Percentiles rank a stretch among this genome's conserved stretches.
phyloP scores from a whole-genome alignment of 2,888 invertebrate genomes.

The Polyommatus iphigenia region DNA sequence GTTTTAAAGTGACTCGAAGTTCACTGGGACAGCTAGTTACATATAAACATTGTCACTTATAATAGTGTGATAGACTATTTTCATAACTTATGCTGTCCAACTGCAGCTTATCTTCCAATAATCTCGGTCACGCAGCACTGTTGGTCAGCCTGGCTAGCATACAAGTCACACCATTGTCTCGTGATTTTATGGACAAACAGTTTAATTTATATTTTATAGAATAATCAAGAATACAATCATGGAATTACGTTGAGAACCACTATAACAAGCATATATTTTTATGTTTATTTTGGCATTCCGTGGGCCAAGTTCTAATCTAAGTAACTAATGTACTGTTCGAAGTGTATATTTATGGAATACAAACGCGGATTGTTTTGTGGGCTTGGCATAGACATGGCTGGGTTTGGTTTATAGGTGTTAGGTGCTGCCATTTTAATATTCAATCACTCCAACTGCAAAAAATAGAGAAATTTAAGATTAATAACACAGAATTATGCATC shows the following conservation, averaged over 20 bases:
- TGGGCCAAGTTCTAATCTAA: slow-evolving; percentile 20
- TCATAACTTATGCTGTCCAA: no score
- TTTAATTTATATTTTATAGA: neutral
- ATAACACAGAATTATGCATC: neutral
- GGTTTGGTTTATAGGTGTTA: slow-evolving; percentile 89
- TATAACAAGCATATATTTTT: slow-evolving; percentile 23
- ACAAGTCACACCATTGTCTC: neutral
- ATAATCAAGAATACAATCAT: neutral
- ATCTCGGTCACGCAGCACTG: neutral
- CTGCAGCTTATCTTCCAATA: no score
- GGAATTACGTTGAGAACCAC: slow-evolving; percentile 17
- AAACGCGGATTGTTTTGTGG: slow-evolving; percentile 87
- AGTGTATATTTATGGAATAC: slow-evolving; percentile 60
- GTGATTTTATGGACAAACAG: neutral
- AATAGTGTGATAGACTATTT: no score
- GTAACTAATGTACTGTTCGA: slow-evolving; percentile 31
- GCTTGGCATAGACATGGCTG: slow-evolving; percentile 87
- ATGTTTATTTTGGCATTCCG: slow-evolving; percentile 10
- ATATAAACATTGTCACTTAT: no score
- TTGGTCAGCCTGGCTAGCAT: neutral
- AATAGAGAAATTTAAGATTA: neutral
- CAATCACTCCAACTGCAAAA: slow-evolving; percentile 24
- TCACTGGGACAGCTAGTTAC: no score
- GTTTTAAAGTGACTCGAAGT: no score
- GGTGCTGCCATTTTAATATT: slow-evolving; percentile 86